Evolutionary conservation across 2,113 vertebrate genomes (phyloP), one percentile per base, ranked within the genome.

Genomic region (Perca schrenkii): DNA sequence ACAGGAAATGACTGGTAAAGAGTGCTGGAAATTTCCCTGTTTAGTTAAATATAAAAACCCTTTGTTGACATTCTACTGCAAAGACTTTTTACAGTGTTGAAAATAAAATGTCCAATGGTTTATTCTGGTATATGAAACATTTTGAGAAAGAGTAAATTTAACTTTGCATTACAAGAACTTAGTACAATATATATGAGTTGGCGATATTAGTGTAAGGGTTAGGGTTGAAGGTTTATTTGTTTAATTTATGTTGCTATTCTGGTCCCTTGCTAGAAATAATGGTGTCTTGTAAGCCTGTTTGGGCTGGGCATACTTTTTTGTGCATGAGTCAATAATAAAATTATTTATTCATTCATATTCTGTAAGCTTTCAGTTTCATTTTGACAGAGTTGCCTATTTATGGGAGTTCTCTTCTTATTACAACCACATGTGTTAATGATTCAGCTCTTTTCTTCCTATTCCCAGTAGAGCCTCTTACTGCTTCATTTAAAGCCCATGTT

Each of bases 21-120:
- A 49, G 19, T 64, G 25, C 79, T 80, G 79, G 88, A 85, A 88
- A 87, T 80, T 36, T 67, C 77, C 68, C 43, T n/a, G 52, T 73
- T 84, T 64, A 4, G 70, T 80, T 83, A 74, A 91, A 87, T 87
- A 83, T 85, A 74, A 83, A 83, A 79, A 52, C 66, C 77, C 65
- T 71, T 68, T 65, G 83, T 40, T 60, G 1, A 69, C 22, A 21
- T 3, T 46, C 2, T 50, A 28, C 31, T 74, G n/a, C 46, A 4
- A 64, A 47, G 4, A 12, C 13, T 43, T 74, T 63, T 43, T 4
- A 80, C 31, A 49, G 17, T 25, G 15, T 47, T 12, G 6, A 22
- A 66, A 76, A 61, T 31, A 43, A 28, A 21, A 40, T 17, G 17
- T 34, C 31, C 2, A 81, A 16, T 62, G 4, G 1, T 25, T 61